Conservation (phyloP, 2,113 vertebrate genomes). For the Otis tarda region DNA sequence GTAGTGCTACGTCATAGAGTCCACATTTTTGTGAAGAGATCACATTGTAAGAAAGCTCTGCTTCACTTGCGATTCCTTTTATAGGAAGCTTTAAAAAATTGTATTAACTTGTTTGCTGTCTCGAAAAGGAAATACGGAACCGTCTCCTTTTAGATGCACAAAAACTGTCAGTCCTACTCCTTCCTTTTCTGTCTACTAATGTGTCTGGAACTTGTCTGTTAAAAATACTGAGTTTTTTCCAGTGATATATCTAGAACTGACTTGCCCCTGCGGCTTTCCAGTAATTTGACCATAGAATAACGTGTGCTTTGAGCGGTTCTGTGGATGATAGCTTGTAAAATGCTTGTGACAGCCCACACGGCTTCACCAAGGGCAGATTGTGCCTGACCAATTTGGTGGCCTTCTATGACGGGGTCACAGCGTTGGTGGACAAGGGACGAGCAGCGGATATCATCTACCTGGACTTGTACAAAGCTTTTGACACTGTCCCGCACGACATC, state of each 20-base stretch:
- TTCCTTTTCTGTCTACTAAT: neutral
- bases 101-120: neutral
- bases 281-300: neutral
- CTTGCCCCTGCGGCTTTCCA: neutral
- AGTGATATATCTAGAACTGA: neutral
- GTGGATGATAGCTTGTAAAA: neutral
- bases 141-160: neutral
- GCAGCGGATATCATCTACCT: too few species aligned
- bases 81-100: neutral
- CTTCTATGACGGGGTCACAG: too few species aligned
- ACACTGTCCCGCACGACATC: too few species aligned
- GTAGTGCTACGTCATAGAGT: neutral
- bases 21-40: neutral
- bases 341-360: neutral
- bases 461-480: too few species aligned
- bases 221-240: neutral
- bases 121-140: neutral
- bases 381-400: too few species aligned
- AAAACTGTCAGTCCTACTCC: neutral
- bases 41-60: neutral
- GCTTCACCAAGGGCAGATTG: too few species aligned
- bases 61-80: neutral
- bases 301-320: neutral
- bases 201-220: neutral
- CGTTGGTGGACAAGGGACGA: too few species aligned